phyloP scores from a whole-genome alignment of 2,888 invertebrate species.

The Thecocarcelia acutangulata region DNA sequence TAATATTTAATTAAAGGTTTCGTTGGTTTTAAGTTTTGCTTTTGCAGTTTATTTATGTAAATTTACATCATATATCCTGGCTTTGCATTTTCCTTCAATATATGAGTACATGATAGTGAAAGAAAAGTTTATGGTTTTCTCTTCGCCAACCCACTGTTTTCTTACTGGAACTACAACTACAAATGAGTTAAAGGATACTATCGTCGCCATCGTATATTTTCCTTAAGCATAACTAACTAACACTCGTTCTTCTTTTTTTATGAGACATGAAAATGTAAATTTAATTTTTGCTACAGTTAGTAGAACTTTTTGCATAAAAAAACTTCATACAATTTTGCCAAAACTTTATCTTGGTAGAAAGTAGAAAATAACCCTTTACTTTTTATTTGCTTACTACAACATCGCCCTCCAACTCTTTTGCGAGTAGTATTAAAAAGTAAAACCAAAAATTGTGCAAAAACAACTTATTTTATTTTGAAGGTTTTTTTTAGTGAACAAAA shows the following conservation, averaged over 20 bases:
- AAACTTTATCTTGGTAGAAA: conserved; percentile 62
- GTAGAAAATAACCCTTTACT: conserved; percentile 57
- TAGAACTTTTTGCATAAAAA: conserved; percentile 43
- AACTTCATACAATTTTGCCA: conserved; percentile 11
- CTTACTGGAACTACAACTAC: conserved; percentile 75
- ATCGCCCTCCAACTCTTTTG: conserved; percentile 25
- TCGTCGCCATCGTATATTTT: conserved; percentile 74
- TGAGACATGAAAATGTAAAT: conserved; percentile 62
- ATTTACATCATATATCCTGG: too few species aligned
- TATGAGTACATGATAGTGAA: too few species aligned
- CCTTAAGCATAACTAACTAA: conserved; percentile 79
- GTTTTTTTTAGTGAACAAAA: conserved; percentile 14
- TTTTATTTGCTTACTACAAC: conserved; percentile 33
- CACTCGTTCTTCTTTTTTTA: conserved; percentile 70
- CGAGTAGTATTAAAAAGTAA: not conserved
- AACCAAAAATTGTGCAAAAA: conserved; percentile 43
- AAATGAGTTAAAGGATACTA: conserved; percentile 48
- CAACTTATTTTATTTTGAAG: conserved; percentile 41
- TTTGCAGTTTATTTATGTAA: too few species aligned
- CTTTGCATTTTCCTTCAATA: too few species aligned
- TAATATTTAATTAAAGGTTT: too few species aligned
- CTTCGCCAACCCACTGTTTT: conserved; percentile 36
- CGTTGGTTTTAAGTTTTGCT: too few species aligned
- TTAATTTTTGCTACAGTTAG: conserved; percentile 62
- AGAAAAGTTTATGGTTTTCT: not conserved